A percentile compares a stretch with the other conserved stretches of the same genome.
These are phyloP conservation scores for Lichenostomus cassidix DNA, from an alignment of 2,113 vertebrate species.

Conservation along the genomic window DNA sequence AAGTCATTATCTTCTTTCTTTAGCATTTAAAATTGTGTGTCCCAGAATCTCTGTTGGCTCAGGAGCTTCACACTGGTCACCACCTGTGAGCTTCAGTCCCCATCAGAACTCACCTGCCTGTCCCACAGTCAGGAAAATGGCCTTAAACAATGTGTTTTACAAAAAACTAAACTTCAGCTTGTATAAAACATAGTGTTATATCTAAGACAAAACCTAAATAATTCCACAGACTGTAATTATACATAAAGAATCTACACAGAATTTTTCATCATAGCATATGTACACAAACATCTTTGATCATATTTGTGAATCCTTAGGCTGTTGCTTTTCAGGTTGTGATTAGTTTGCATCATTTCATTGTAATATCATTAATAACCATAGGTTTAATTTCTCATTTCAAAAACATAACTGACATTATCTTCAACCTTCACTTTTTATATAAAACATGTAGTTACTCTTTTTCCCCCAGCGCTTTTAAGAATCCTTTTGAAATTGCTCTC, in stretches of 20 bases:
- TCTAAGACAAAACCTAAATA: neutral
- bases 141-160: neutral
- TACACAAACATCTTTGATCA: neutral
- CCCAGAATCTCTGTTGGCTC: neutral
- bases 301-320: neutral
- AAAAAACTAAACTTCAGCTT: neutral
- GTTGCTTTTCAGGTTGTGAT: neutral
- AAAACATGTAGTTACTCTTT: neutral
- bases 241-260: neutral
- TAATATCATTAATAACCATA: neutral
- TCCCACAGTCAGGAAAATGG: neutral
- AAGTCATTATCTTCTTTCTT: neutral
- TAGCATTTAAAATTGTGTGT: neutral
- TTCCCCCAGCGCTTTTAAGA: neutral
- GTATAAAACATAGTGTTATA: neutral
- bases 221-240: neutral
- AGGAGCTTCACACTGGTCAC: rapidly evolving
- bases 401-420: neutral
- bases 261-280: neutral
- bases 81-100: neutral
- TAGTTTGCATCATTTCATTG: neutral
- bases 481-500: conserved; percentile 5
- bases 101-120: neutral
- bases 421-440: neutral
- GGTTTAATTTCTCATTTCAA: neutral